Evolutionary conservation across 2,797 vertebrate species (phyloP), one percentile per base, ranked within the genome.

Genomic region (Novumbra hubbsi): DNA sequence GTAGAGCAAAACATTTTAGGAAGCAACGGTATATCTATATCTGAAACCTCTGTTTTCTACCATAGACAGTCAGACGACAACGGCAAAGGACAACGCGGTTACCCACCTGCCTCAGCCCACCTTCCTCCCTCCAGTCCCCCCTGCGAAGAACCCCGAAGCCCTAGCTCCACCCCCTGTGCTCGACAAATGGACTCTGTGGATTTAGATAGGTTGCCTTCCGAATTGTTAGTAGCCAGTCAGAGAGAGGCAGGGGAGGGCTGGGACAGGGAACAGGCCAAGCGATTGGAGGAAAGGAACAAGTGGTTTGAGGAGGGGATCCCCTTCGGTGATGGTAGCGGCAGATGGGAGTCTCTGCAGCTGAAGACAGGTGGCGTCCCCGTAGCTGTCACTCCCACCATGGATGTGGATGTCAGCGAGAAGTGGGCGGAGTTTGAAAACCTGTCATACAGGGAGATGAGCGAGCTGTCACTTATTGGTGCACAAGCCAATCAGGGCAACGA

Each of bases 341-440:
- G 90, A 73, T 94, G 93, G 93, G 92, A 94, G 75, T 88, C 87
- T 49, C 90, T 94, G 83, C 86, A 93, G 77, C 86, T 94, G 78
- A 94, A 93, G 77, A 93, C 79, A 78, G 92, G 92, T 55, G 79
- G 76, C 45, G 81, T 87, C 12, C 81, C 85, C 30, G 88, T 92
- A 78, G 84, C 88, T 62, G 83, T 88, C 16, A 80, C 79, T 77
- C 89, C 90, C 7, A 24, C 55, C 55, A 88, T 94, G 78, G 96
- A 91, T 2, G 91, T 91, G 71, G 96, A 96, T 78, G 96, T 99
- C 45, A 97, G 93, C 90, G 95, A 88, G 91, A 98, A 97, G 81
- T 99, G 98, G 98, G 89, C 88, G 72, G 96, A 97, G 82, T 90
- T 98, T 72, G 97, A 99, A 86, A 93, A 88, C 16, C 82, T 96